Conservation (phyloP, 2,113 vertebrate species). For the Girardinichthys multiradiatus region DNA sequence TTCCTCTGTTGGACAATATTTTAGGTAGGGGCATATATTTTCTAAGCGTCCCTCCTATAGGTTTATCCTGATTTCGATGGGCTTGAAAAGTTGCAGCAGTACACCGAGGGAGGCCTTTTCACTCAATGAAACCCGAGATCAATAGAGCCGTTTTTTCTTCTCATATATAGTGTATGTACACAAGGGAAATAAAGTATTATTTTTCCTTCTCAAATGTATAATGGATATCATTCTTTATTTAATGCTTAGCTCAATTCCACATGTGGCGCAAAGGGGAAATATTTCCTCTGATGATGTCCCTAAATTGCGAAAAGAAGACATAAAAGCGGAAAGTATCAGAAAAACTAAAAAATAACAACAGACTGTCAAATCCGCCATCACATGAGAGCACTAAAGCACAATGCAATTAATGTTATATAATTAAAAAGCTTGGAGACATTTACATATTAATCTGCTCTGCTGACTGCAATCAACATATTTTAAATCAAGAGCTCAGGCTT, state of each 20-base stretch:
- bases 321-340: conserved; percentile 35
- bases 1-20: conserved; percentile 74
- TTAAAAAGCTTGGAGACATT: conserved; percentile 81
- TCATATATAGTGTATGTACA: conserved; percentile 78
- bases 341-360: conserved; percentile 50
- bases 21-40: conserved; percentile 74
- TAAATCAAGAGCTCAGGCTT: conserved; percentile 73
- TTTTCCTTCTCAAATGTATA: conserved; percentile 82
- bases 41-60: conserved; percentile 64
- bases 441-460: conserved; percentile 80
- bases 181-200: conserved; percentile 80
- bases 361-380: conserved; percentile 50
- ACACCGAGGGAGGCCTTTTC: conserved; percentile 74
- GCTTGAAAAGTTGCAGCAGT: conserved; percentile 73
- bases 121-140: conserved; percentile 81
- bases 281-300: conserved; percentile 71
- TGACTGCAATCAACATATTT: conserved; percentile 64
- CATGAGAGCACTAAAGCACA: conserved; percentile 53
- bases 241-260: conserved; percentile 73
- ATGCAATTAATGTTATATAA: conserved; percentile 75
- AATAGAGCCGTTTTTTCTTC: conserved; percentile 73
- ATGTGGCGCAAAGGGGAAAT: conserved; percentile 62
- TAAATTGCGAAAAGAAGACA: conserved; percentile 56
- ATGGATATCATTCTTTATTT: conserved; percentile 81
- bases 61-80: conserved; percentile 62